Evolutionary conservation across 2,797 vertebrate species (phyloP).

Genomic region (Fringilla coelebs): DNA sequence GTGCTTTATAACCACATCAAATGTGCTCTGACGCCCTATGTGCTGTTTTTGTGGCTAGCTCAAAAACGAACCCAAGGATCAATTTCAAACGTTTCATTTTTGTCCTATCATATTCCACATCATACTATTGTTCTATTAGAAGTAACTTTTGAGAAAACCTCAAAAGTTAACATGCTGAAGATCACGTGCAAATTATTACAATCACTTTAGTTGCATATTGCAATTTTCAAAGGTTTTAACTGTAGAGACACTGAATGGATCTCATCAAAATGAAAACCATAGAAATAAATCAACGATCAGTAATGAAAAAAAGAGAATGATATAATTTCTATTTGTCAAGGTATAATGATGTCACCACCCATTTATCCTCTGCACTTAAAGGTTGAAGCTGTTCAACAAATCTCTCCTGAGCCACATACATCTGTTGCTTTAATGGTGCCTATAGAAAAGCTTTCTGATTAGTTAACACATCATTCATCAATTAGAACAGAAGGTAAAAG

Average conservation of each 20-base stretch:
- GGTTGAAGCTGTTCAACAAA: constrained; percentile 75
- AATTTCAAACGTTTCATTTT: constrained; percentile 26
- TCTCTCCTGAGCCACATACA: constrained; percentile 72
- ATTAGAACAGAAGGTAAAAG: constrained; percentile 68
- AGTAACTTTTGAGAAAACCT: constrained; percentile 19
- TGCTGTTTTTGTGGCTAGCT: neutral
- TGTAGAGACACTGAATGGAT: constrained; percentile 59
- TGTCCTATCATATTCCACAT: neutral
- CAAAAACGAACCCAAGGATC: constrained; percentile 43
- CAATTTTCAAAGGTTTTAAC: constrained; percentile 67
- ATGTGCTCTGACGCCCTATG: constrained; percentile 22
- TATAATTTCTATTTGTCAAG: constrained; percentile 77
- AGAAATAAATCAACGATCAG: constrained; percentile 71
- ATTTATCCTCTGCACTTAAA: constrained; percentile 79
- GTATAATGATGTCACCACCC: constrained; percentile 78
- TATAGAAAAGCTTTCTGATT: constrained; percentile 66
- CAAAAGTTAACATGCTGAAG: constrained; percentile 6
- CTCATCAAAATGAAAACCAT: constrained; percentile 70
- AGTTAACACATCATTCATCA: constrained; percentile 71
- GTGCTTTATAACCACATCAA: constrained; percentile 40
- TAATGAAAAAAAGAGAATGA: constrained; percentile 71
- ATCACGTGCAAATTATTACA: constrained; percentile 27
- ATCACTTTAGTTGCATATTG: neutral
- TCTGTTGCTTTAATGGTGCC: constrained; percentile 69
- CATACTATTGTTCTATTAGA: constrained; percentile 16